phyloP scores from a whole-genome alignment of 2,113 vertebrate species.

The Caloenas nicobarica region DNA sequence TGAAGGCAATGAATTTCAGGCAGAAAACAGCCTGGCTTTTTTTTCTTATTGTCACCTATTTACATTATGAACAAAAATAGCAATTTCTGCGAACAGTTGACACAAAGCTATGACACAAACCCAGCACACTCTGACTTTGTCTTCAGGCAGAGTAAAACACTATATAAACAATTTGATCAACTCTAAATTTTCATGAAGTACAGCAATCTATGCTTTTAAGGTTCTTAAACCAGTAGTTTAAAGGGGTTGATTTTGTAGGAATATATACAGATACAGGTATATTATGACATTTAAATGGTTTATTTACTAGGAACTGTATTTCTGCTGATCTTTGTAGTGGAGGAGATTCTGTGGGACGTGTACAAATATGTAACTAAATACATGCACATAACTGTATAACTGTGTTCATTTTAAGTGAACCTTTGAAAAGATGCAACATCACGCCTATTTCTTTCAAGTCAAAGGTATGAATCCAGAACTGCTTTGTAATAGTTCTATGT shows the following conservation, averaged over 20 bases:
- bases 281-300: background rate
- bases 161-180: background rate
- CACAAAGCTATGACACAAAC: background rate
- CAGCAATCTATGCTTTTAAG: background rate
- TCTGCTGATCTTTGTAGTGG: background rate
- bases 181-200: background rate
- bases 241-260: conserved; percentile 14
- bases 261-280: background rate
- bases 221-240: conserved; percentile 3
- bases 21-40: background rate
- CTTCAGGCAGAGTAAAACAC: background rate
- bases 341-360: background rate
- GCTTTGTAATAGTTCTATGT: background rate
- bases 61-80: background rate
- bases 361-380: conserved; percentile 10
- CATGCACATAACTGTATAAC: background rate
- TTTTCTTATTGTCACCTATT: background rate
- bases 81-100: background rate
- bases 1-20: background rate
- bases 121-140: background rate
- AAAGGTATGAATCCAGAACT: background rate
- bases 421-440: background rate
- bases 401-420: background rate
- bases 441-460: background rate
- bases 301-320: conserved; percentile 1